Evolutionary conservation across 2,888 invertebrate genomes (phyloP), one percentile per base, ranked within the genome.

Genomic region (Drosophila kuntzei): DNA sequence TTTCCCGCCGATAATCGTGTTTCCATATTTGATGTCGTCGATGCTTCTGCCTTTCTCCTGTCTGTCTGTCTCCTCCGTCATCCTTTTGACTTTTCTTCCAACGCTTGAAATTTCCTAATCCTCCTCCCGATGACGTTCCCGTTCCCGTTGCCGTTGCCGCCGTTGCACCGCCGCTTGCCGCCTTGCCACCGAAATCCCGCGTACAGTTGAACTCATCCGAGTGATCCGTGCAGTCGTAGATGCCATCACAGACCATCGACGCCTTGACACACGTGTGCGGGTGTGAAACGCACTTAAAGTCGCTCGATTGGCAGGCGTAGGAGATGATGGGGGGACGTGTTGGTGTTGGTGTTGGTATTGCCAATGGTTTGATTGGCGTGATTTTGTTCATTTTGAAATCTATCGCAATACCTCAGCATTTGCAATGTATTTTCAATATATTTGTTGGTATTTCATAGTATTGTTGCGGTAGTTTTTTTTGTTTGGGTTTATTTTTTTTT

Each of bases 141-240:
- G 43, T 20, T 39, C 25, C 46, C 1, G 5, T 14, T 16, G 22
- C 37, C 0, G 50, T 18, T 36, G n/a, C 22, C 2, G 44, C 43
- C 0, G 47, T 22, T 36, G 16, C 22, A 2, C 46, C 18, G n/a
- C 44, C 69, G 50, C 18, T 16, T 46, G n/a, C 22, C 39, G 57
- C 18, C 34, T 67, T 69, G 39, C 41, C 9, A 6, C 64, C 70
- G 51, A 77, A 71, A 5, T 90, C 89, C 2, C 86, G 84, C 18
- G 90, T 90, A 55, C 95, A 95, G 80, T 93, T 93, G 14, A 92
- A 91, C 86, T 95, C 95, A 77, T 95, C 95, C 74, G 95, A 95
- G 12, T 94, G 94, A 79, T 93, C 94, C 69, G 93, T 93, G 88
- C 94, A 95, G 78, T 95, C 94, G 16, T 79, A 70, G 36, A 90